Evolutionary conservation across 64 coral and sea anemone genomes (phyloP).

Genomic region (Acropora yongei): DNA sequence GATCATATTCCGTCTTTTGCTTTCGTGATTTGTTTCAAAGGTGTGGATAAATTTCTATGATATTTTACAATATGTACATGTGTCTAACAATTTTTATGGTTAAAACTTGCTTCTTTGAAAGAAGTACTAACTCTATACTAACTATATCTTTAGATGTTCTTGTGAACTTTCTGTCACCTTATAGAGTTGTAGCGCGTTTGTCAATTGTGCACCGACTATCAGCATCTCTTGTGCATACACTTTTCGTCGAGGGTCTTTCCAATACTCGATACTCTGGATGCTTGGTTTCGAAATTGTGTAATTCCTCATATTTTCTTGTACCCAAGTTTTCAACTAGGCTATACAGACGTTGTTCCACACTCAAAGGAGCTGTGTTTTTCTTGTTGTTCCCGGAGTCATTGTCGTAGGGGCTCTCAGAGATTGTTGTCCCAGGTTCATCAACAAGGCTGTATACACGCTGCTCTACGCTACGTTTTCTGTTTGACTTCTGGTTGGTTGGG

Average conservation of each 20-base stretch:
- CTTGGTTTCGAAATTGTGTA: background rate
- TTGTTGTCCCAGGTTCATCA: background rate
- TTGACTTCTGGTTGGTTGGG: background rate
- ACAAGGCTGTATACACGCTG: slow-evolving; percentile 4
- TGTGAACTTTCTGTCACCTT: background rate
- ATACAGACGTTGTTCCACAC: background rate
- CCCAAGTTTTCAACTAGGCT: background rate
- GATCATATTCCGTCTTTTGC: no score
- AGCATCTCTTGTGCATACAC: background rate
- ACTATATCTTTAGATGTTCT: no score
- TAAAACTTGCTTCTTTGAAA: no score
- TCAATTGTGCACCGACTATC: background rate
- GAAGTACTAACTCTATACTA: no score
- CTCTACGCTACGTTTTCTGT: background rate
- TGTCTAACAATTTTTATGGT: no score
- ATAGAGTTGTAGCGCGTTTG: background rate
- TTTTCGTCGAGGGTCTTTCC: background rate
- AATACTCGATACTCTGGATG: background rate
- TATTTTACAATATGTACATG: no score
- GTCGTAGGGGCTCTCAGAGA: background rate
- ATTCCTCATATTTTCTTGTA: background rate
- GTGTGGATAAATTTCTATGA: no score
- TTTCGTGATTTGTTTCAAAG: no score
- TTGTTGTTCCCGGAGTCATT: background rate
- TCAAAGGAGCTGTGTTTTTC: background rate